These are phyloP conservation scores for Anagrus nilaparvatae DNA, from an alignment of 1,140 invertebrate species.

Conservation along the genomic window DNA sequence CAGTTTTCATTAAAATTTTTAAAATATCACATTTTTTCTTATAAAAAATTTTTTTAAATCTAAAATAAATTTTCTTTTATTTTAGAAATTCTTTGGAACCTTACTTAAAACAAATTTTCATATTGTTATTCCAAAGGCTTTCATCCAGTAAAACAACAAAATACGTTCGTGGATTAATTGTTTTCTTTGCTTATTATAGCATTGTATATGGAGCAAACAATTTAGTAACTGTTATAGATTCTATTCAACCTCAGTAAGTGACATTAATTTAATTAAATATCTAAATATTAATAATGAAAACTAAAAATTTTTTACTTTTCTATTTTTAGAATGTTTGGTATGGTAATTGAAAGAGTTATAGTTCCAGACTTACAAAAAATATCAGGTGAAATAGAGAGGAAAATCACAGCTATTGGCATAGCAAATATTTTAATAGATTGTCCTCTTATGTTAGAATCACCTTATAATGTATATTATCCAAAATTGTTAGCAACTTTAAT, in stretches of 20 bases:
- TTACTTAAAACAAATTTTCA: conserved; percentile 81
- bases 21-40: conserved; percentile 6
- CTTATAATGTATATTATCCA: conserved; percentile 53
- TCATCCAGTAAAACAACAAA: conserved; percentile 91
- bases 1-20: conserved; percentile 35
- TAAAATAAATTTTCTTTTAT: conserved; percentile 21
- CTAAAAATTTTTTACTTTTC: conserved; percentile 13
- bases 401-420: conserved; percentile 82
- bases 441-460: conserved; percentile 50
- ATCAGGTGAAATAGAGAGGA: conserved; percentile 68
- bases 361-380: conserved; percentile 81
- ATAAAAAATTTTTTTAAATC: conserved; percentile 5
- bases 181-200: conserved; percentile 81
- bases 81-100: conserved; percentile 55
- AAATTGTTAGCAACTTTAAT: conserved; percentile 64
- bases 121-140: conserved; percentile 83
- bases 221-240: conserved; percentile 71
- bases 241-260: conserved; percentile 76
- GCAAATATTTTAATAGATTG: conserved; percentile 76
- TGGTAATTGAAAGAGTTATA: conserved; percentile 84
- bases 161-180: conserved; percentile 78
- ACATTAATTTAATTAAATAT: conserved; percentile 16
- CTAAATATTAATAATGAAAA: background rate
- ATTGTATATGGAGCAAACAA: conserved; percentile 63
- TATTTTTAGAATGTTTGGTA: conserved; percentile 76